phyloP scores from a whole-genome alignment of 2,113 vertebrate genomes.

The Pelecanus crispus region DNA sequence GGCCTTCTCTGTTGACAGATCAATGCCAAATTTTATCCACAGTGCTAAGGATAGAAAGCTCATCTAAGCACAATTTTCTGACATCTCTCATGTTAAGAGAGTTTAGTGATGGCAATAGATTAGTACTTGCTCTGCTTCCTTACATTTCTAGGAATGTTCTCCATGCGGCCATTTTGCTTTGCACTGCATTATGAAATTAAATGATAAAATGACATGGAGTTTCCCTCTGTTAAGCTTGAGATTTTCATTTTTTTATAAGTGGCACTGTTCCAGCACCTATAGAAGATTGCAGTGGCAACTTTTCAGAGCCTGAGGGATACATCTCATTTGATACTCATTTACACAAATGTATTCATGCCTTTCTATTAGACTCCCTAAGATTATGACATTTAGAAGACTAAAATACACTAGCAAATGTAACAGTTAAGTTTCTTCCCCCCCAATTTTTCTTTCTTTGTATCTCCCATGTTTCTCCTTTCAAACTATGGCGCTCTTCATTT shows the following conservation, averaged over 20 bases:
- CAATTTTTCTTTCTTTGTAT: not conserved
- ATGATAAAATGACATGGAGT: not conserved
- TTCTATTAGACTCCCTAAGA: slow-evolving; percentile 35
- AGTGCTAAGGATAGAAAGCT: not conserved
- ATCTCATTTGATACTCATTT: slow-evolving; percentile 36
- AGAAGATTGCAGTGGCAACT: slow-evolving; percentile 16
- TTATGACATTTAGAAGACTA: slow-evolving; percentile 34
- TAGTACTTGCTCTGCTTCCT: not conserved
- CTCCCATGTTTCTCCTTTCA: not conserved
- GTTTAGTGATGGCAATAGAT: no score
- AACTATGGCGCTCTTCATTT: not conserved
- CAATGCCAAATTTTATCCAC: not conserved
- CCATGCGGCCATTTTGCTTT: not conserved
- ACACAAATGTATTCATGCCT: slow-evolving; percentile 28
- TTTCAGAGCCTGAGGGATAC: slow-evolving; percentile 33
- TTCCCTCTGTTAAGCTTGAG: slow-evolving; percentile 1
- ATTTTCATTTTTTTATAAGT: not conserved
- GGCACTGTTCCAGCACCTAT: not conserved
- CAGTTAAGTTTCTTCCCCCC: not conserved
- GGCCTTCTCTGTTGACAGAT: not conserved
- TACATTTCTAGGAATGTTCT: not conserved
- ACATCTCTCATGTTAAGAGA: not conserved
- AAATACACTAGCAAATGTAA: slow-evolving; percentile 35
- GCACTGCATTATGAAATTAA: not conserved
- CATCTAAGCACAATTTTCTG: not conserved